Conservation (phyloP, 2,888 invertebrate genomes). For the Dorcus hopei region DNA sequence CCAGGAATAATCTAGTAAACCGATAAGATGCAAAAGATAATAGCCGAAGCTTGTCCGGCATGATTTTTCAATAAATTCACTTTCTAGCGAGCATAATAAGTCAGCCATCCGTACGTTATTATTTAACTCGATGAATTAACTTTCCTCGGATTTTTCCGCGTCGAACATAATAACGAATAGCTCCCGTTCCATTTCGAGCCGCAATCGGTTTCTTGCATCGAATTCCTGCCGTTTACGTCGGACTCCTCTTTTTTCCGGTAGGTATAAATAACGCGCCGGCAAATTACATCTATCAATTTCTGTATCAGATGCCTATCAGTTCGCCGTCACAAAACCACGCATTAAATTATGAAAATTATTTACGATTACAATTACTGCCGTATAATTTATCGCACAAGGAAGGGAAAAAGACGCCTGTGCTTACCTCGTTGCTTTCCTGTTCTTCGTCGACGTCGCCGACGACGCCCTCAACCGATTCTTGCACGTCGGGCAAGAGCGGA, state of each 20-base stretch:
- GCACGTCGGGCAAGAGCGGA: conserved; percentile 41
- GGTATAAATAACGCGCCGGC: conserved; percentile 12
- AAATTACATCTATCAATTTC: conserved; percentile 14
- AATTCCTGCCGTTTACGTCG: conserved; percentile 11
- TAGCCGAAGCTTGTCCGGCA: too few species aligned
- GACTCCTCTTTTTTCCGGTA: conserved; percentile 2
- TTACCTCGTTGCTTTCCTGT: neutral
- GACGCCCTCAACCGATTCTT: conserved; percentile 40
- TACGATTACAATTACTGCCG: conserved; percentile 16
- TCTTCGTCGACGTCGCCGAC: conserved; percentile 8
- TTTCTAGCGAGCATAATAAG: conserved; percentile 17
- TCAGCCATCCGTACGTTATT: conserved; percentile 14
- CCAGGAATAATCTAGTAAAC: too few species aligned
- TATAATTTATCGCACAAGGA: neutral
- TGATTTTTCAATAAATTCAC: conserved; percentile 6
- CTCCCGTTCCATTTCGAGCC: neutral
- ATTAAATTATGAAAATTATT: conserved; percentile 17
- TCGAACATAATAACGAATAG: conserved; percentile 4
- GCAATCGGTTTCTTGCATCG: conserved; percentile 11
- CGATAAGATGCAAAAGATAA: too few species aligned
- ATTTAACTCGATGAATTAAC: conserved; percentile 17
- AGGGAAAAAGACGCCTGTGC: neutral
- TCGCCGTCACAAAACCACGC: conserved; percentile 13
- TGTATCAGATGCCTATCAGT: conserved; percentile 12
- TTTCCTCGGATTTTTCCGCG: conserved; percentile 8